These are phyloP conservation scores for Cyanistes caeruleus DNA, from an alignment of 2,113 vertebrate genomes.

Conservation along the genomic window DNA sequence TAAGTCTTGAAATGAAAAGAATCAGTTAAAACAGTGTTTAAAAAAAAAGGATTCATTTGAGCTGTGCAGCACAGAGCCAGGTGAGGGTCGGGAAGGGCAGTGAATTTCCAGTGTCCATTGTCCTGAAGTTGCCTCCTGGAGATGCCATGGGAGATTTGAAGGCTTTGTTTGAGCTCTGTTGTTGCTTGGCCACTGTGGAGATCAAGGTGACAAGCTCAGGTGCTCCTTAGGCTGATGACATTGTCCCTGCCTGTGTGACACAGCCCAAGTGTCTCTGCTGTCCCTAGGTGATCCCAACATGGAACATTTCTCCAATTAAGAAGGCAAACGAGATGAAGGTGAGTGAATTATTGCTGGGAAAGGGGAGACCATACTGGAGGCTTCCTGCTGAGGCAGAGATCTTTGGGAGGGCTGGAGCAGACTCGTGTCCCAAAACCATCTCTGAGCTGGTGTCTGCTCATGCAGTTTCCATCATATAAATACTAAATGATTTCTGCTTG, in stretches of 20 bases:
- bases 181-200: neutral
- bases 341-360: neutral
- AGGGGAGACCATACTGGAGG: fast-evolving
- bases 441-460: neutral
- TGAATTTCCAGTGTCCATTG: fast-evolving
- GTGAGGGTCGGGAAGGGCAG: neutral
- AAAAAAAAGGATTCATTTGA: neutral
- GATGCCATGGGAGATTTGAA: fast-evolving
- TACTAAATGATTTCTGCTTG: neutral
- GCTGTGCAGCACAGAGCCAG: neutral
- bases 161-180: neutral
- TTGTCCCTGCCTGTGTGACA: neutral
- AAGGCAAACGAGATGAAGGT: conserved; percentile 84
- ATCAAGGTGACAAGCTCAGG: neutral
- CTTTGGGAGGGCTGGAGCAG: neutral
- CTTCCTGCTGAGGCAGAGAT: neutral
- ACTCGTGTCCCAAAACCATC: fast-evolving
- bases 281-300: conserved; percentile 89
- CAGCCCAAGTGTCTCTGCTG: neutral
- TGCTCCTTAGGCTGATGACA: too few relatives aligned
- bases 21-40: neutral
- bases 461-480: neutral
- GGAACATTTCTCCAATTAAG: conserved; percentile 98
- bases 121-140: fast-evolving
- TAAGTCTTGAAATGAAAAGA: neutral